Conservation (phyloP, 2,888 invertebrate species). For the Phyllotreta striolata region DNA sequence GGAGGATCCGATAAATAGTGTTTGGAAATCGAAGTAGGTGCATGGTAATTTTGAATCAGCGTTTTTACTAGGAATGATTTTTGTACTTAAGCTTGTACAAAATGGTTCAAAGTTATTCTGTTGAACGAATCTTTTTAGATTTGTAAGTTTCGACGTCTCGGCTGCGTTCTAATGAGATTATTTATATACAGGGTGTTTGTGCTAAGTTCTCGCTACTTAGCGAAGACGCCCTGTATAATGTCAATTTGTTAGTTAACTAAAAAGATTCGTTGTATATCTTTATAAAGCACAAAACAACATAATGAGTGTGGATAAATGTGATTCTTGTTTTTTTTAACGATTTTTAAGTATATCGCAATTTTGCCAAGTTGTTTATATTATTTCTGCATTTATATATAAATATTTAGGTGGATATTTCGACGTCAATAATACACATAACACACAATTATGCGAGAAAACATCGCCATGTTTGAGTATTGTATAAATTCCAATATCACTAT, state of each 20-base stretch:
- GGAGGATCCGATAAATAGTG: not conserved
- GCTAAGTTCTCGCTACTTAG: not conserved
- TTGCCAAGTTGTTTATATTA: conserved; percentile 44
- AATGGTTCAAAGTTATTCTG: conserved; percentile 40
- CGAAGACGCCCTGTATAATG: too few relatives aligned
- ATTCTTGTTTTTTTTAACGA: conserved; percentile 47
- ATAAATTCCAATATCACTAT: too few relatives aligned
- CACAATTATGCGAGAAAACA: not conserved
- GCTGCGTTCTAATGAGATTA: not conserved
- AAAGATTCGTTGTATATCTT: conserved; percentile 32
- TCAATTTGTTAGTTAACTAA: not conserved
- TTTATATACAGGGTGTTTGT: not conserved
- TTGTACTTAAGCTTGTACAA: conserved; percentile 41
- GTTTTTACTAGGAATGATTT: conserved; percentile 25
- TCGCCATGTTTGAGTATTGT: too few relatives aligned
- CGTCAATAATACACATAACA: conserved; percentile 24
- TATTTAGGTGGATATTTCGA: conserved; percentile 30
- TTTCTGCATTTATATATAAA: conserved; percentile 44
- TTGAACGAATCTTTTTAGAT: conserved; percentile 16
- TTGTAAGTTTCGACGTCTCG: not conserved
- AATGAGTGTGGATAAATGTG: conserved; percentile 48
- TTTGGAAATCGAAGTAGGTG: conserved; percentile 1
- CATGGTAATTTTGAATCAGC: conserved; percentile 34
- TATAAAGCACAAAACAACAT: conserved; percentile 42
- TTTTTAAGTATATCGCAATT: conserved; percentile 42